Evolutionary conservation across 2,888 invertebrate genomes (phyloP), one percentile per base, ranked within the genome.

Genomic region (Latrodectus elegans): DNA sequence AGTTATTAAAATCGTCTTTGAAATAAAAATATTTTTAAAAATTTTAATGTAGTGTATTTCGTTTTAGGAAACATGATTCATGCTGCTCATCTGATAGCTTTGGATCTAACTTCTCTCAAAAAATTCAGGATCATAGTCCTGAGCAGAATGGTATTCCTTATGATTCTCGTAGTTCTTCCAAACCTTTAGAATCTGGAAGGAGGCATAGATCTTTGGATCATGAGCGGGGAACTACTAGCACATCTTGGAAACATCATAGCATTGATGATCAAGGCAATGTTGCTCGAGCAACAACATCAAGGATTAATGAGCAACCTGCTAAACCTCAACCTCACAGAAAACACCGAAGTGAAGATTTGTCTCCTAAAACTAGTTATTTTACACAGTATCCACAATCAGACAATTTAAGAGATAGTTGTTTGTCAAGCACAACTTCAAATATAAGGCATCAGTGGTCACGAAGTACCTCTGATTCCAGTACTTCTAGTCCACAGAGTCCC

Each of bases 371-470:
- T 12, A 74, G 67, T 38, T 55, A 72, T 22, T 88, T 88, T 26
- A 75, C 84, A 6, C 64, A 83, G 14, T 84, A 68, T 17, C 88
- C 80, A 4, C 88, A 80, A 49, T 38, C 73, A 4, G 81, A 82
- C 11, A 74, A 55, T n/a, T 49, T 67, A 26, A 49, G 51, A 14
- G 75, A 71, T 49, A 74, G 60, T 8, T 75, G 77, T 51, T 68
- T 78, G 11, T 74, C 72, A 4, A 74, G 78, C 72, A 91, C 91
- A 10, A 91, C 91, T 38, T 87, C 91, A 90, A 90, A 91, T 80
- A 90, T 90, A 79, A 90, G 91, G 15, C 91, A 90, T 70, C 91
- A 91, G 74, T 89, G 90, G 67, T 91, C 91, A 10, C 89, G 90
- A 14, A 90, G 90, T 87, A 79, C 90, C n/a, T 87, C 88, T 51